Conservation (phyloP, 2,113 vertebrate genomes). For the Burhinus oedicnemus region DNA sequence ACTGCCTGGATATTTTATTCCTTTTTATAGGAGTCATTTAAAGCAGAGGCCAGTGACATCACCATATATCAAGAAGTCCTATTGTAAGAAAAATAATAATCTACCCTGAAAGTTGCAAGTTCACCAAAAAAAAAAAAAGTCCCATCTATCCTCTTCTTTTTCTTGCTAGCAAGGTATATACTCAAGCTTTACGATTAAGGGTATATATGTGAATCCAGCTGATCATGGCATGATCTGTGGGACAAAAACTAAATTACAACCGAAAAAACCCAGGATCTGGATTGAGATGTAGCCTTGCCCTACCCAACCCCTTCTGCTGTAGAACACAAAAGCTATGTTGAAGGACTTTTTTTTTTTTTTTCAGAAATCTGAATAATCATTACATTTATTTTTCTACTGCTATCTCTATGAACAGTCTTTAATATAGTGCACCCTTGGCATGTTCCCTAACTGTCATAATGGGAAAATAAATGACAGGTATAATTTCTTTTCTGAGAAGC, state of each 20-base stretch:
- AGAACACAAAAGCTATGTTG: not conserved
- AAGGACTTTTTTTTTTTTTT: not conserved
- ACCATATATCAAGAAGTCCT: not conserved
- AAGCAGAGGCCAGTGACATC: not conserved
- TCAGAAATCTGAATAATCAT: not conserved
- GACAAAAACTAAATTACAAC: not conserved
- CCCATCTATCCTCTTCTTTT: not conserved
- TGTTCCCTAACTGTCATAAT: not conserved
- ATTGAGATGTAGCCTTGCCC: not conserved
- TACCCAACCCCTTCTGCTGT: not conserved
- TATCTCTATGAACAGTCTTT: not conserved
- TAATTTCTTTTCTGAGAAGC: not conserved
- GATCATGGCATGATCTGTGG: not conserved
- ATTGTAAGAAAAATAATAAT: not conserved
- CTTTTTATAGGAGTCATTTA: not conserved
- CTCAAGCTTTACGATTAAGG: not conserved
- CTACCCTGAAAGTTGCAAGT: not conserved
- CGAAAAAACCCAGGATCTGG: not conserved
- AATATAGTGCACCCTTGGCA: not conserved
- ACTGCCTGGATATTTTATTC: not conserved
- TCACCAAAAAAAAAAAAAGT: not conserved
- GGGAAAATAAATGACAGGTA: not conserved
- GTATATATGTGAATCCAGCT: not conserved
- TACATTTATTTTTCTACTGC: not conserved
- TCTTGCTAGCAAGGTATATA: not conserved